Evolutionary conservation across 2,113 vertebrate genomes (phyloP), one percentile per base, ranked within the genome.

Genomic region (Trogon melanurus): DNA sequence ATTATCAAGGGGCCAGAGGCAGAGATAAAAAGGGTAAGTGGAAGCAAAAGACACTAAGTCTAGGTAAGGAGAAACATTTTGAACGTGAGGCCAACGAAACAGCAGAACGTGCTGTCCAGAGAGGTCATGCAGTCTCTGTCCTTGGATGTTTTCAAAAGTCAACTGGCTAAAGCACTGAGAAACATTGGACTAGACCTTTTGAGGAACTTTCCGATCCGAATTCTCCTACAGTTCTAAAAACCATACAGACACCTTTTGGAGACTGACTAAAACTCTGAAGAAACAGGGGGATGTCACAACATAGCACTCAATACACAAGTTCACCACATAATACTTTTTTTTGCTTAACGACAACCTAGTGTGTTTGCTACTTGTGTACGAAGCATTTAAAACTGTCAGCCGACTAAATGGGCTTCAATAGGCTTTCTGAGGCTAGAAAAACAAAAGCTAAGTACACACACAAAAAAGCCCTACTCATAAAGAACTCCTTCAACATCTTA

Each of bases 391-490:
- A 94, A 86, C 22, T 38, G 22, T 30, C 54, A 82, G 85, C 6
- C 36, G 84, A 22, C 6, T 62, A 26, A 7, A 62, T 8, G 17
- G 22, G 32, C 20, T 91, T 79, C 26, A 32, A 22, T 30, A 29
- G 29, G 13, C 41, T 89, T 95, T 84, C 58, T 47, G 30, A 79
- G 22, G 19, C 56, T 76, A 67, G 41, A 91, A 70, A 95, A 94
- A 66, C 72, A 73, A 73, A 74, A 91, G 67, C 79, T 94, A 70
- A 95, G 70, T 44, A 70, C n/a, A 85, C 50, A 69, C n/a, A n/a
- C n/a, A 64, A 96, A 95, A 75, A 82, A n/a, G 3, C 3, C 6
- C 19, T 1, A 4, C 23, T 93, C 56, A 70, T 66, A 88, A 89
- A 95, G 41, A 91, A 76, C 44, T 47, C 30, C 53, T 83, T 85